A percentile compares a stretch with the other conserved stretches of the same genome.
These are phyloP conservation scores for Nothobranchius kuhntae DNA, from an alignment of 2,113 vertebrate species.

Conservation along the genomic window DNA sequence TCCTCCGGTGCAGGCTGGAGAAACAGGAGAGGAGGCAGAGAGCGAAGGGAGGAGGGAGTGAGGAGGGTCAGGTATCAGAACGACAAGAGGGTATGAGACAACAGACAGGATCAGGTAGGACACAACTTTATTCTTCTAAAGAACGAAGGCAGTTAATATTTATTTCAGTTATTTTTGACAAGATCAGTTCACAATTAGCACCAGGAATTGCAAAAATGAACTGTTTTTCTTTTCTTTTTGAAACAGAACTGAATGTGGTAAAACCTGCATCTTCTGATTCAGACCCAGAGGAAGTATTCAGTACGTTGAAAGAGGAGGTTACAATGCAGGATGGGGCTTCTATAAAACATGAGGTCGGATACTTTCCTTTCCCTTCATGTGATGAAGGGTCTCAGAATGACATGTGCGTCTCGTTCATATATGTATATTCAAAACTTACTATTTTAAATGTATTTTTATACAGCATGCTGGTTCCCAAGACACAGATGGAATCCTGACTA, in stretches of 20 bases:
- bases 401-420: not conserved
- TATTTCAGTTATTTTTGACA: too few relatives aligned
- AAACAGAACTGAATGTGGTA: slow-evolving; percentile 29
- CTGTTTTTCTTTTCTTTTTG: not conserved
- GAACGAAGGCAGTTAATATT: too few relatives aligned
- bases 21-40: slow-evolving; percentile 60
- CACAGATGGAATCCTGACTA: slow-evolving; percentile 33
- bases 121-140: too few relatives aligned
- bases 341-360: slow-evolving; percentile 66
- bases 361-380: not conserved
- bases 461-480: slow-evolving; percentile 46
- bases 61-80: slow-evolving; percentile 32
- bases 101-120: slow-evolving; percentile 47
- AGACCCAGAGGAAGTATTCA: slow-evolving; percentile 30
- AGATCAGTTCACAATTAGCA: not conserved
- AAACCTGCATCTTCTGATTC: slow-evolving; percentile 36
- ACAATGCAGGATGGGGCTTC: slow-evolving; percentile 44
- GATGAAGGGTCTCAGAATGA: too few relatives aligned
- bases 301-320: slow-evolving; percentile 61
- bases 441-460: not conserved
- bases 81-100: slow-evolving; percentile 32
- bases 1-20: slow-evolving; percentile 65
- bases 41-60: slow-evolving; percentile 39
- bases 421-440: not conserved
- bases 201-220: too few relatives aligned